A percentile compares a stretch with the other conserved stretches of the same genome.
Conservation (phyloP, 2,797 vertebrate genomes). For the Meriones psammophilus region DNA sequence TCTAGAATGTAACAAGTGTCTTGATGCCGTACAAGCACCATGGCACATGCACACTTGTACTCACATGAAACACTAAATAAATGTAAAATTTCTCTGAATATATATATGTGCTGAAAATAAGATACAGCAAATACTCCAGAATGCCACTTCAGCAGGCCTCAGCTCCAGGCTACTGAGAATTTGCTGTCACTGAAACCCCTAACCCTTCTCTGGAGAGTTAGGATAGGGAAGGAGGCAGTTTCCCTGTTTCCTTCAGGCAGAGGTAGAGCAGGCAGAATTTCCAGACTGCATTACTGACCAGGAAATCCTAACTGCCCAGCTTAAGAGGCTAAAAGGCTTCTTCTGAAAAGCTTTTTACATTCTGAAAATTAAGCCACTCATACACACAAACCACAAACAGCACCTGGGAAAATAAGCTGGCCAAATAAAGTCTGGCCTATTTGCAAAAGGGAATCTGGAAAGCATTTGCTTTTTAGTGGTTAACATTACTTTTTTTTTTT, state of each 20-base stretch:
- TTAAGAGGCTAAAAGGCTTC: conserved; percentile 83
- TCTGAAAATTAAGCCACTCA: conserved; percentile 85
- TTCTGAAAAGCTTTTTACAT: conserved; percentile 78
- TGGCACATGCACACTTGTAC: neutral
- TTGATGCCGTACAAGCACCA: neutral
- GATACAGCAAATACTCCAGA: neutral
- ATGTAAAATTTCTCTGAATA: neutral
- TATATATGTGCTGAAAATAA: conserved; percentile 41
- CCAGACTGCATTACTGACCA: conserved; percentile 81
- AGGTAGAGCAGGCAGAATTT: conserved; percentile 81
- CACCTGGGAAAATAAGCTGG: conserved; percentile 89
- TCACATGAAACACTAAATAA: neutral
- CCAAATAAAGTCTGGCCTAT: conserved; percentile 81
- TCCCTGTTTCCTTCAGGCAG: conserved; percentile 52
- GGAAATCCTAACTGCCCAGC: conserved; percentile 86
- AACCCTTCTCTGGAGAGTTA: conserved; percentile 62
- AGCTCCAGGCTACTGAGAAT: neutral
- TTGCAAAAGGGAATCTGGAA: conserved; percentile 86
- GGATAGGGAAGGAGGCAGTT: conserved; percentile 69
- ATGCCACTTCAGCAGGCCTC: neutral
- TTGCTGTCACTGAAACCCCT: conserved; percentile 26
- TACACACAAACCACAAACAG: conserved; percentile 84
- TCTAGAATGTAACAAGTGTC: conserved; percentile 18
- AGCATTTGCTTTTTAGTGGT: conserved; percentile 79
- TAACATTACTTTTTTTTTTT: conserved; percentile 59